phyloP scores from a whole-genome alignment of 1,140 invertebrate genomes.

The Rhysida immarginata region DNA sequence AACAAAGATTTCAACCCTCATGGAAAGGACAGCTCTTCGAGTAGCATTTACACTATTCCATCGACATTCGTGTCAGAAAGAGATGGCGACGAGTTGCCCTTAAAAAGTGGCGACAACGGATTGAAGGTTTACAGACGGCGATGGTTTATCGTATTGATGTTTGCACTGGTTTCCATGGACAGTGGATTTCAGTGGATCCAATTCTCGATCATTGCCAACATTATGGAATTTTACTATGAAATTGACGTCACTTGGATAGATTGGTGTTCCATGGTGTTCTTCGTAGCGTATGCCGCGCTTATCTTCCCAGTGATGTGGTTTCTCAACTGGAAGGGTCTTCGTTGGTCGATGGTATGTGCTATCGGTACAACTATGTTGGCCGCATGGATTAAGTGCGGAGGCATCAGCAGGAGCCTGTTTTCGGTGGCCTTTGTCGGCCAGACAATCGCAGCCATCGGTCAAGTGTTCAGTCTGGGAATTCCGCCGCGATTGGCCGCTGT shows the following conservation, averaged over 20 bases:
- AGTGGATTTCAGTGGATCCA: slow-evolving; percentile 74
- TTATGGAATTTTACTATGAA: slow-evolving; percentile 50
- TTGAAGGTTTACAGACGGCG: too few relatives aligned
- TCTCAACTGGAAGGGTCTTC: slow-evolving; percentile 72
- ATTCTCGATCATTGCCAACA: slow-evolving; percentile 69
- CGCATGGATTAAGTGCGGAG: slow-evolving; percentile 83
- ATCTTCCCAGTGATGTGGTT: slow-evolving; percentile 91
- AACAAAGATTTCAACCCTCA: too few relatives aligned
- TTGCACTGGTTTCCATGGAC: slow-evolving; percentile 76
- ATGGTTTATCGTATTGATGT: too few relatives aligned
- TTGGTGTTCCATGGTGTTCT: slow-evolving; percentile 96
- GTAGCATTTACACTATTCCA: too few relatives aligned
- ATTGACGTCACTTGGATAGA: slow-evolving; percentile 59
- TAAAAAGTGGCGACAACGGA: too few relatives aligned
- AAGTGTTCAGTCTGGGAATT: slow-evolving; percentile 83
- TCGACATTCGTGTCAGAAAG: too few relatives aligned
- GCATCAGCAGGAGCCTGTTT: slow-evolving; percentile 60
- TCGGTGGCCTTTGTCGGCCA: slow-evolving; percentile 76
- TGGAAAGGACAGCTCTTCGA: too few relatives aligned
- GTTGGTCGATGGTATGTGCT: slow-evolving; percentile 66
- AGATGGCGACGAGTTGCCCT: too few relatives aligned
- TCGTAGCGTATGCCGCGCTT: slow-evolving; percentile 88
- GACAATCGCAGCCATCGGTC: slow-evolving; percentile 65
- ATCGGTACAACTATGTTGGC: slow-evolving; percentile 73
- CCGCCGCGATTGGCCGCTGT: slow-evolving; percentile 84